Evolutionary conservation across 1,140 invertebrate species (phyloP), one percentile per base, ranked within the genome.

Genomic region (Euwallacea fornicatus): DNA sequence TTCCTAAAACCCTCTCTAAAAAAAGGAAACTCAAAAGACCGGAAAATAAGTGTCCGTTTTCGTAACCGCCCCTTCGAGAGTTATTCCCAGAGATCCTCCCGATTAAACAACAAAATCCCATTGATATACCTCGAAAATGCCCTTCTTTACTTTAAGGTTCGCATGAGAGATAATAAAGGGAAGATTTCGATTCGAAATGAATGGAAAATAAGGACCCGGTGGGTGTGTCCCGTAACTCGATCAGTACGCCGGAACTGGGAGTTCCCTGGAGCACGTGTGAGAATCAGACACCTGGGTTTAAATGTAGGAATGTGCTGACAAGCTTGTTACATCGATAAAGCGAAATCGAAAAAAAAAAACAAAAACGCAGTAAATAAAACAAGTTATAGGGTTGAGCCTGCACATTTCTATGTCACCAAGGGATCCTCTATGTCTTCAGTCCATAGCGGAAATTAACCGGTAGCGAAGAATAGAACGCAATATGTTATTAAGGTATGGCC

Each of bases 231-330:
- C 16, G 77, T 75, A 78, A 77, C 69, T 69, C 73, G 74, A 78
- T 75, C 76, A 69, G 65, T 61, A 71, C 73, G 75, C 69, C 77
- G 77, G 77, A 78, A 78, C 76, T 78, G 77, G 77, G 77, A 76
- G 76, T 75, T 76, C 72, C 61, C 70, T 44, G 64, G 66, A 78
- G 77, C 77, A 78, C 77, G 77, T 78, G 77, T 78, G 77, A 76
- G 75, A 78, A 76, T 69, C 66, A 75, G 73, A 77, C 77, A 77
- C 77, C 76, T 77, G 76, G 75, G 50, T 66, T 47, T 66, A 41
- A 47, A 64, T 9, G 13, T 53, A 65, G 44, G 58, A 59, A 63
- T 58, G 63, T 61, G 43, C 41, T 60, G 43, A 16, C 10, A 13
- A 33, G 21, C 21, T 33, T 33, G 21, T 33, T 33, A 33, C 21